Evolutionary conservation across 1,140 invertebrate species (phyloP).

Genomic region (Cardiocondyla obscurior): DNA sequence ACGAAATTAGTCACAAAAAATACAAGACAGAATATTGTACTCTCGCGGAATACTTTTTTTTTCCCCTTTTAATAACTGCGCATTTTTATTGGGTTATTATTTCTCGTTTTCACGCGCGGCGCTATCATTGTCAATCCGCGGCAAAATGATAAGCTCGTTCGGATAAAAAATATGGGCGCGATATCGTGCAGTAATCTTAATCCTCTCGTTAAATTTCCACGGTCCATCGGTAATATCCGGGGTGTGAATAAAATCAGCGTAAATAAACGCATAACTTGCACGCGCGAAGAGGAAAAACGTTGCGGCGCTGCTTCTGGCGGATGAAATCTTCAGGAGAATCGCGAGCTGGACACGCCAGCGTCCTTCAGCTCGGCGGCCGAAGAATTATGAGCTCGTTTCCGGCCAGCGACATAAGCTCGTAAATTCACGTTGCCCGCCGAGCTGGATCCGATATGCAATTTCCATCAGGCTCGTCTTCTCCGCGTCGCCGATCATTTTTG

Average conservation of each 20-base stretch:
- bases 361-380: constrained; percentile 47
- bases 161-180: constrained; percentile 51
- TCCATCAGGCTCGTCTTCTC: constrained; percentile 17
- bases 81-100: constrained; percentile 9
- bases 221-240: neutral
- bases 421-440: constrained; percentile 57
- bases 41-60: neutral
- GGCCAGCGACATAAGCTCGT: constrained; percentile 52
- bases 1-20: constrained; percentile 1
- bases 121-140: neutral
- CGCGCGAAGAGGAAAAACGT: constrained; percentile 19
- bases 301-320: neutral
- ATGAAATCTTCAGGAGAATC: neutral
- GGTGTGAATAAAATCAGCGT: neutral
- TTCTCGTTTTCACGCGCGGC: neutral
- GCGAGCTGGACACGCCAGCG: neutral
- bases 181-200: neutral
- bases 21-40: neutral
- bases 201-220: neutral
- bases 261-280: neutral
- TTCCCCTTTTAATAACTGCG: no score
- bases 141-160: neutral
- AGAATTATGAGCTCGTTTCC: constrained; percentile 70
- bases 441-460: constrained; percentile 33
- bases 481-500: constrained; percentile 55